Percentiles rank a stretch among this genome's conserved stretches.
Conservation (phyloP, 2,113 vertebrate species). For the Carollia perspicillata region DNA sequence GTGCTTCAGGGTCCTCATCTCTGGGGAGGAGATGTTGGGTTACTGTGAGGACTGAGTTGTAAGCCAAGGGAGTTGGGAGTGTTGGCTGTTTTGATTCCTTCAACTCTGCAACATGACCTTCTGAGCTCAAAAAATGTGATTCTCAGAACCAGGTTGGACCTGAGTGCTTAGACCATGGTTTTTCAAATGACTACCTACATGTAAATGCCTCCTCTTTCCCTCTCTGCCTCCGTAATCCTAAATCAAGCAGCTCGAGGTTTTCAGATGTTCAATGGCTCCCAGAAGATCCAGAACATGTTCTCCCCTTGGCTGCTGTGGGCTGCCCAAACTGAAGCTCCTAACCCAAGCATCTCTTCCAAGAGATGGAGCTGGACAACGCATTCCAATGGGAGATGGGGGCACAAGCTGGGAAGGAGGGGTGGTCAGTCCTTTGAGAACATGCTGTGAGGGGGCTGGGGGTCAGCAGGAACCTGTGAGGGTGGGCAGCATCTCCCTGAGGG, state of each 20-base stretch:
- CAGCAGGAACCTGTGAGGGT: background rate
- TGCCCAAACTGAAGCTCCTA: background rate
- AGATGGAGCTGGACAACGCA: background rate
- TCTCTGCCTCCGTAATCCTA: background rate
- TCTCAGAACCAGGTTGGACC: background rate
- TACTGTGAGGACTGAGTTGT: background rate
- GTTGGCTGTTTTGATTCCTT: background rate
- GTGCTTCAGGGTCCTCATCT: background rate
- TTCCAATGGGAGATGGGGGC: background rate
- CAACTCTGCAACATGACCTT: background rate
- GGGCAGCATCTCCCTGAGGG: slow-evolving; percentile 16
- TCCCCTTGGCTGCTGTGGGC: background rate
- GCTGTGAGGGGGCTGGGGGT: background rate
- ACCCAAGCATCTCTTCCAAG: background rate
- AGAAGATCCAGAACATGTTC: background rate
- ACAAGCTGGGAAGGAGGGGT: background rate
- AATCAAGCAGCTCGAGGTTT: background rate
- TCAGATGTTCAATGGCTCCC: background rate
- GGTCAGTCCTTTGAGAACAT: background rate
- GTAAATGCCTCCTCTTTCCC: background rate
- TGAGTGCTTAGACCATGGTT: background rate
- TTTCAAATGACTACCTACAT: background rate
- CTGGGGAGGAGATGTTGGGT: background rate
- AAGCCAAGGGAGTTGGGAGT: background rate
- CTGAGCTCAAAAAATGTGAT: background rate